Conservation (phyloP, 2,888 invertebrate species). For the Athripsodes cinereus region DNA sequence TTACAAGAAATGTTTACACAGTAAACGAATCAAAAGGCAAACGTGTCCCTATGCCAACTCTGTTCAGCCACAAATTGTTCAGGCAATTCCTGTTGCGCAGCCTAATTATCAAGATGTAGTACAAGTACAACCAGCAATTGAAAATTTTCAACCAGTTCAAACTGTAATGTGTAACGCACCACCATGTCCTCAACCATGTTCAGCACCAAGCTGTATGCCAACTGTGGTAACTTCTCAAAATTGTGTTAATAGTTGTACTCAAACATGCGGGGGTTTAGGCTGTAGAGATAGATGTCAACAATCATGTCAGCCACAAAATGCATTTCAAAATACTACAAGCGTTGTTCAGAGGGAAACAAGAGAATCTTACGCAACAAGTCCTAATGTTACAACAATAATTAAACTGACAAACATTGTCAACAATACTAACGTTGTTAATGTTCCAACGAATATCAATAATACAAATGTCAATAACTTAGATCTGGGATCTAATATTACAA, state of each 20-base stretch:
- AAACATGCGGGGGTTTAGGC: constrained; percentile 11
- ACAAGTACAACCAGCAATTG: neutral
- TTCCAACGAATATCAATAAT: constrained; percentile 37
- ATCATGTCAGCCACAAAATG: constrained; percentile 11
- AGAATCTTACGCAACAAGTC: constrained; percentile 18
- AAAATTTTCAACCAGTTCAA: neutral
- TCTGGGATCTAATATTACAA: constrained; percentile 25
- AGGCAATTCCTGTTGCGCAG: constrained; percentile 2
- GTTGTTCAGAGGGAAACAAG: constrained; percentile 28
- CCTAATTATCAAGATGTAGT: neutral
- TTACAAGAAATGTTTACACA: constrained; percentile 19
- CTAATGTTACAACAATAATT: constrained; percentile 40
- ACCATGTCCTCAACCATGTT: neutral
- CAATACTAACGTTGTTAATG: constrained; percentile 38
- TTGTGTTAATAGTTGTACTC: constrained; percentile 14
- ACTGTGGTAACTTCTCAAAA: neutral
- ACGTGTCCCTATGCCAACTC: constrained; percentile 11
- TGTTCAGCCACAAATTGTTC: constrained; percentile 6
- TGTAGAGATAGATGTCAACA: constrained; percentile 15
- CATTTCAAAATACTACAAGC: constrained; percentile 32
- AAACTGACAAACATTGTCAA: constrained; percentile 39
- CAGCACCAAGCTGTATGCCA: neutral
- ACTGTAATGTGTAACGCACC: neutral
- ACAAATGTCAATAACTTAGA: constrained; percentile 38
- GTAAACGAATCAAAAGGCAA: constrained; percentile 16